Base-by-base conservation (phyloP, 1,140 invertebrate genomes). In the Pseudobourletiella spinata region DNA sequence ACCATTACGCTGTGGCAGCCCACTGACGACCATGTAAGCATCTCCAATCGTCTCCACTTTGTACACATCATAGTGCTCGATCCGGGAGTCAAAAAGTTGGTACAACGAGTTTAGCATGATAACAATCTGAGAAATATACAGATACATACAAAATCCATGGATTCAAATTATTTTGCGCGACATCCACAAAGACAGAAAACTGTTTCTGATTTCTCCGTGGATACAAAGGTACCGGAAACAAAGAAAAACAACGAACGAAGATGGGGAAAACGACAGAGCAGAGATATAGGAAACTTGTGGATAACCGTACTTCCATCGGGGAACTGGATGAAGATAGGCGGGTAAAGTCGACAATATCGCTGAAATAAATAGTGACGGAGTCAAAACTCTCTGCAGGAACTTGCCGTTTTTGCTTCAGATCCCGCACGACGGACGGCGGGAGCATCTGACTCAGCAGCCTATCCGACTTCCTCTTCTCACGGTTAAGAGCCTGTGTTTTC, bases 381-480 rank as follows among this genome's bases (percentile, higher is more conserved):
- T 74, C 71, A 61, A 74, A 76, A 61, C 67, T 73, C 59, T 75
- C 74, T 4, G 74, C 75, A n/a, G 73, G 71, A n/a, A 79, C 76
- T 63, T 77, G 74, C 63, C 72, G 73, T 11, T 76, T 75, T 30
- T 73, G 69, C 60, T 77, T 76, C 6, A 79, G 67, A 59, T 78
- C 75, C 42, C 72, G 73, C 11, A 76, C 76, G n/a, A 79, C 78
- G 35, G 70, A 68, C 44, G 67, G 70, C 24, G 78, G 78, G 46
- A 79, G 69, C 71, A 79, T 77, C 70, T 79, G 75, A 57, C 74
- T 74, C 1, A 80, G 73, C 2, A 80, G 71, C 48, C 74, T 71
- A 67, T 80, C 79, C 11, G 75, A 76, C 48, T 75, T 76, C 50
- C 73, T 68, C 62, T 79, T 78, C 61, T 80, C 79, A 50, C 74